Evolutionary conservation across 2,113 vertebrate genomes (phyloP), one percentile per base, ranked within the genome.

Genomic region (Notothenia coriiceps): DNA sequence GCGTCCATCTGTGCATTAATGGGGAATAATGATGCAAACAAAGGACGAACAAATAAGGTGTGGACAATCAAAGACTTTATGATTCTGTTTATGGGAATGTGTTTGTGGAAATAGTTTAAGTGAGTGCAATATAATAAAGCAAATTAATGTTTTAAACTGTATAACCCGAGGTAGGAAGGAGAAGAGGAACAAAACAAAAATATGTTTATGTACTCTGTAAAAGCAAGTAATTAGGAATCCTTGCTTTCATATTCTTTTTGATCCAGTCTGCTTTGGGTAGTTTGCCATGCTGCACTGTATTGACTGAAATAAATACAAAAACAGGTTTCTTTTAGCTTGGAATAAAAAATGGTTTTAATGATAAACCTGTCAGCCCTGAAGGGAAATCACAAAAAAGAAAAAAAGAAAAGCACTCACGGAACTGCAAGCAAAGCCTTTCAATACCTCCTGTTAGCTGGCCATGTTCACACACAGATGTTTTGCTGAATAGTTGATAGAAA

Each of bases 1-100:
- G 80, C 70, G 47, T 50, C 79, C 72, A 76, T 89, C 87, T 86
- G 75, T 80, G 84, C 79, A 86, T 88, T 90, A 90, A 80, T 62
- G 61, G 59, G 47, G 74, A 72, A 80, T 68, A 85, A 85, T 63
- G 72, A 88, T 74, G 74, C 76, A 84, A 84, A 84, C 62, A 83
- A 76, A 69, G 59, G 61, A 85, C 70, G 67, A 79, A 65, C 50
- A 74, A 88, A 86, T 68, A 80, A 59, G 40, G 64, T 59, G 71
- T 62, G 76, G 75, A 83, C 70, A 77, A 62, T 77, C 49, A n/a
- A 29, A 13, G 65, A 63, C 11, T 74, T 88, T 49, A 54, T 57
- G 63, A 77, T 61, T 29, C 51, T 71, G 17, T 79, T 86, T 76
- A 88, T 88, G 87, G 43, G 83, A 79, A 88, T 80, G 22, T 64